phyloP scores from a whole-genome alignment of 2,797 vertebrate genomes.

The Macrochelys suwanniensis region DNA sequence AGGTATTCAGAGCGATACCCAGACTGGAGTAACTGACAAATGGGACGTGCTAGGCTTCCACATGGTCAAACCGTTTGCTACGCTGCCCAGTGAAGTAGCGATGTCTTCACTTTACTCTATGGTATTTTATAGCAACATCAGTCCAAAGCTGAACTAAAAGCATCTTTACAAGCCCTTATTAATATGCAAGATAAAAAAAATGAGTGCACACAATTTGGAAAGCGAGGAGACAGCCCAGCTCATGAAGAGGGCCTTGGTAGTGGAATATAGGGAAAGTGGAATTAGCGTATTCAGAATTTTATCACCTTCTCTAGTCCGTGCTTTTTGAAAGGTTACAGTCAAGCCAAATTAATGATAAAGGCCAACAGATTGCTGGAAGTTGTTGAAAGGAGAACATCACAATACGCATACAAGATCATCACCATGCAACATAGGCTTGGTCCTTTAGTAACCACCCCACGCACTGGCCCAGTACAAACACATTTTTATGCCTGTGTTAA shows the following conservation, averaged over 20 bases:
- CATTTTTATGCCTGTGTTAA: not conserved
- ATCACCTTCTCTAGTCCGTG: not conserved
- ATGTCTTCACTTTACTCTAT: rapidly evolving
- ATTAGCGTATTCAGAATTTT: rapidly evolving
- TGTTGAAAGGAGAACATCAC: not conserved
- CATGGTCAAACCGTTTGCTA: rapidly evolving
- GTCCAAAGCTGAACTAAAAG: not conserved
- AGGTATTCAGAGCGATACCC: not conserved
- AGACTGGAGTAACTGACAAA: no score
- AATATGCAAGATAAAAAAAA: not conserved
- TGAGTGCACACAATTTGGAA: rapidly evolving
- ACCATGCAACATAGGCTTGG: not conserved
- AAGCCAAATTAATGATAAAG: not conserved
- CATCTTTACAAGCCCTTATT: not conserved
- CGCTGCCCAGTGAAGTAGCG: rapidly evolving
- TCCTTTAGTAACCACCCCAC: not conserved
- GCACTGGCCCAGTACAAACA: rapidly evolving
- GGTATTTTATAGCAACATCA: rapidly evolving
- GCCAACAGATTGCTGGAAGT: not conserved
- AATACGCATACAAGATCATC: not conserved
- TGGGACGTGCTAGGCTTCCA: not conserved
- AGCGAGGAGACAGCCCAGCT: rapidly evolving
- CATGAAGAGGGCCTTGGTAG: rapidly evolving
- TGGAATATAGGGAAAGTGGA: rapidly evolving
- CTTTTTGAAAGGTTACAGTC: not conserved